phyloP scores from a whole-genome alignment of 2,113 vertebrate genomes.

The Lepisosteus oculatus region DNA sequence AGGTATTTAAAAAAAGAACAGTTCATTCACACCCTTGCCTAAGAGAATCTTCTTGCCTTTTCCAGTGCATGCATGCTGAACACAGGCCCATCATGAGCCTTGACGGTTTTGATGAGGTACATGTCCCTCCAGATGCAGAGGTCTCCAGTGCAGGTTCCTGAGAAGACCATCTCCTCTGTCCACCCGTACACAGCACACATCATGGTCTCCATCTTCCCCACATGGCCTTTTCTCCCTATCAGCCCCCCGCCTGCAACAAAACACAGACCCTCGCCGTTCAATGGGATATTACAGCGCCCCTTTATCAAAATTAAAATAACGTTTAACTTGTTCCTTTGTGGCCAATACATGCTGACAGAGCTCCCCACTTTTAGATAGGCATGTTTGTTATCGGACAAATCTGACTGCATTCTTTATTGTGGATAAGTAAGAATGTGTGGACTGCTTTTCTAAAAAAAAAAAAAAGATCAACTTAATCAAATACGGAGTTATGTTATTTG shows the following conservation, averaged over 20 bases:
- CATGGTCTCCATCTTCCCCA: slow-evolving; percentile 92
- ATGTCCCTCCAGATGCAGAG: slow-evolving; percentile 97
- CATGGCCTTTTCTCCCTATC: slow-evolving; percentile 88
- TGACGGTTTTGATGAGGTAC: slow-evolving; percentile 93
- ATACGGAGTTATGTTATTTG: not conserved
- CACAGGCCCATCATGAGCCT: slow-evolving; percentile 95
- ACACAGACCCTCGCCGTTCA: slow-evolving; percentile 8
- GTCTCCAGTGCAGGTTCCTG: slow-evolving; percentile 90
- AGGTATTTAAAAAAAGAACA: too few species aligned
- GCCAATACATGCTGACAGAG: too few species aligned
- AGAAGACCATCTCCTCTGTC: slow-evolving; percentile 96
- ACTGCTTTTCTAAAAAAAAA: too few species aligned
- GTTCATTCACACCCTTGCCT: too few species aligned
- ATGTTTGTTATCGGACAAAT: too few species aligned
- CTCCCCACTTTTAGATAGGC: too few species aligned
- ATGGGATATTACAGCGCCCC: not conserved
- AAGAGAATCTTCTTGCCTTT: slow-evolving; percentile 71
- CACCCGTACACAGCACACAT: slow-evolving; percentile 95
- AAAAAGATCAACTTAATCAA: not conserved
- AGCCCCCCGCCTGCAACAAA: slow-evolving; percentile 82
- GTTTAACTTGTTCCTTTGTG: too few species aligned
- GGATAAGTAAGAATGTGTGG: too few species aligned
- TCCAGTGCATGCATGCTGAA: slow-evolving; percentile 97
- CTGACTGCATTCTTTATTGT: too few species aligned
- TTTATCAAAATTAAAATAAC: not conserved